Conservation (phyloP, 2,888 invertebrate species). For the Pyralis farinalis region DNA sequence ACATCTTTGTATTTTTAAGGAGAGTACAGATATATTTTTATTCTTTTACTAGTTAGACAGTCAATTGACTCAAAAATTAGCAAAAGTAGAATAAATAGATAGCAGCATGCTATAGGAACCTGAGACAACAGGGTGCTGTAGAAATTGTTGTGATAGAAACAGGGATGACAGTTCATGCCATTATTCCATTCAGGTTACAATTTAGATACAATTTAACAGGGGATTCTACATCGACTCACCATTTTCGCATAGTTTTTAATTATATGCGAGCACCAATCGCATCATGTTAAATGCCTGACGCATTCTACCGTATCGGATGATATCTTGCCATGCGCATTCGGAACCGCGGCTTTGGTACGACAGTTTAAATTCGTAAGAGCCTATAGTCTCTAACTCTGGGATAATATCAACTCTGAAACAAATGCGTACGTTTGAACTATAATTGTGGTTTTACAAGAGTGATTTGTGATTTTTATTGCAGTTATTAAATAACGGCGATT, state of each 20-base stretch:
- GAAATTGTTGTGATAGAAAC: constrained; percentile 23
- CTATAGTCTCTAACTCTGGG: constrained; percentile 23
- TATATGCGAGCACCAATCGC: constrained; percentile 36
- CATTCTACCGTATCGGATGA: constrained; percentile 43
- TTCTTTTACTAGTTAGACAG: neutral
- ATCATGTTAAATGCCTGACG: constrained; percentile 50
- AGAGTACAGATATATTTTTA: neutral
- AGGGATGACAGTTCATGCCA: constrained; percentile 29
- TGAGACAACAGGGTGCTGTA: constrained; percentile 22
- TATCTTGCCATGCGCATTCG: constrained; percentile 55
- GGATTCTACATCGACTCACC: constrained; percentile 56
- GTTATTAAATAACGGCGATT: too few species aligned
- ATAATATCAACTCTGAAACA: constrained; percentile 19
- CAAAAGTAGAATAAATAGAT: constrained; percentile 2
- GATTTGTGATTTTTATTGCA: too few species aligned
- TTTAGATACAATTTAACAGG: constrained; percentile 22
- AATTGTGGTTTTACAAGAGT: too few species aligned
- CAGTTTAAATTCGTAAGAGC: constrained; percentile 30
- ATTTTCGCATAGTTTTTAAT: constrained; percentile 25
- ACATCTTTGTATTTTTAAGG: neutral
- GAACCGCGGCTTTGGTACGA: constrained; percentile 22
- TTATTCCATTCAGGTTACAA: constrained; percentile 17
- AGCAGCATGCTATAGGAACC: constrained; percentile 33
- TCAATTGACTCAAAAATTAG: neutral
- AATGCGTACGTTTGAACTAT: neutral